Conservation (phyloP, 1,140 invertebrate species). For the Oscheius sp. region DNA sequence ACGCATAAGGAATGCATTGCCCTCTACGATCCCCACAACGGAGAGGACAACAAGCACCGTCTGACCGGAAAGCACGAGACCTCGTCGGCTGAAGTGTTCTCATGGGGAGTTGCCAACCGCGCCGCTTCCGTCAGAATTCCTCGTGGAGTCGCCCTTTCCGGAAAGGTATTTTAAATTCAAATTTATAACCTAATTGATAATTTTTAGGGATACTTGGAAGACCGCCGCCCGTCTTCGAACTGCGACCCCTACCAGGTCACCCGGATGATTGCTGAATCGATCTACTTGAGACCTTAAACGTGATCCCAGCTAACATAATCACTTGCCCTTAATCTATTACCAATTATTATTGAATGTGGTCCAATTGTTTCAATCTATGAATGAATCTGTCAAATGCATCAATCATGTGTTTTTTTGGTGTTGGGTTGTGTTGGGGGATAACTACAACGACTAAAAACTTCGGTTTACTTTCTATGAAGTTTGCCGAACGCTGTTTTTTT, state of each 20-base stretch:
- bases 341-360: too few species aligned
- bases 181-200: background rate
- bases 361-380: too few species aligned
- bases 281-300: background rate
- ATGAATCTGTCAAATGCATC: too few species aligned
- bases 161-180: background rate
- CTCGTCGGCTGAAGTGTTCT: constrained; percentile 78
- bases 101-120: constrained; percentile 63
- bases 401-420: too few species aligned
- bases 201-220: constrained; percentile 59
- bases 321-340: too few species aligned
- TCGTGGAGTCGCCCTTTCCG: constrained; percentile 42
- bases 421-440: too few species aligned
- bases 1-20: constrained; percentile 78
- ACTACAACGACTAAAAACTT: too few species aligned
- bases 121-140: constrained; percentile 48
- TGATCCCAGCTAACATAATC: too few species aligned
- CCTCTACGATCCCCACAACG: constrained; percentile 79
- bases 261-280: background rate
- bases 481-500: too few species aligned
- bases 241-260: constrained; percentile 61
- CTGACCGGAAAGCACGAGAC: constrained; percentile 81
- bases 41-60: constrained; percentile 76
- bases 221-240: constrained; percentile 60
- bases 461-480: too few species aligned